Base-by-base conservation (phyloP, 2,888 invertebrate species). In the Adelphocoris suturalis region DNA sequence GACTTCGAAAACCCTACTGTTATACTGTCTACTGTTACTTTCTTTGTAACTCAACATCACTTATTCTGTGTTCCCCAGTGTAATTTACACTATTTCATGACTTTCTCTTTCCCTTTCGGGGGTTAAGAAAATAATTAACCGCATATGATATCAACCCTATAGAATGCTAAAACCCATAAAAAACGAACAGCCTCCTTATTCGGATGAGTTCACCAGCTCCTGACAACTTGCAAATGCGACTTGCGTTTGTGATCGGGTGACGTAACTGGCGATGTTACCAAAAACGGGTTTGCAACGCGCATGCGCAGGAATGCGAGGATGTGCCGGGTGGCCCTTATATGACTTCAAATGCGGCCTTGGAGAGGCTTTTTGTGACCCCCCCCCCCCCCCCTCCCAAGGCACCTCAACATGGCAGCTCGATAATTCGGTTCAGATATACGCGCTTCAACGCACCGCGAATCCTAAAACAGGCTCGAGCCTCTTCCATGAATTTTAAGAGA, bases 341-440 rank as follows among this genome's bases (percentile, higher is more conserved):
- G 57, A 57, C 57, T 16, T 57, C 7, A n/a, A n/a, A 7, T 16
- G n/a, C 19, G 57, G 57, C 57, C 57, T 57, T 14, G 57, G 5
- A 7, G 37, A 37, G n/a, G n/a, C 19, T 57, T 57, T 57, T n/a
- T 16, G 57, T 57, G 57, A 57, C 57, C 16, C 2, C 19, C 57
- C n/a, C 57, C n/a, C 14, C n/a, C 14, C 57, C 1, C 7, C 57
- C 16, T n/a, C 57, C n/a, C 7, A n/a, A 12, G n/a, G 48, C 55
- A 55, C 55, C 55, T 55, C 13, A 16, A 16, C 55, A 2, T 57
- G n/a, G 57, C 19, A 16, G 57, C 57, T 57, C 57, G 57, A 57
- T 57, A 57, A 57, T 57, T 57, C 57, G 57, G 57, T 57, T 57
- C n/a, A 57, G 57, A 57, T 57, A 57, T 57, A 57, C 57, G 57